Evolutionary conservation across 2,113 vertebrate species (phyloP).

Genomic region (Microtus ochrogaster): DNA sequence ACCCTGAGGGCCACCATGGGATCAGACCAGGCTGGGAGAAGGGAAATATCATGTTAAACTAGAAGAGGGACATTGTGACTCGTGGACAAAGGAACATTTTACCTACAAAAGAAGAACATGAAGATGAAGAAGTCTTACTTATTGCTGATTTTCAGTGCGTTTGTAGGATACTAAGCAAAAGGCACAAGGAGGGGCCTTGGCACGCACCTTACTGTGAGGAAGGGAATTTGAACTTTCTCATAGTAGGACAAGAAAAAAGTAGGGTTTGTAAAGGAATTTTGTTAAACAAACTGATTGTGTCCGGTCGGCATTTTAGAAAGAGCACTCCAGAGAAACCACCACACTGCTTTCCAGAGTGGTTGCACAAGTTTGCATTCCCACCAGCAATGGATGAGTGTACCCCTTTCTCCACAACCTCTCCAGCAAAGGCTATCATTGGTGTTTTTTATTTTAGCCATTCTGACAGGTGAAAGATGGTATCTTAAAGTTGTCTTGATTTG

Average conservation of each 20-base stretch:
- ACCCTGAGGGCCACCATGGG: background rate
- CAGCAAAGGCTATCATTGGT: too few species aligned
- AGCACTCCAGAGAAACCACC: background rate
- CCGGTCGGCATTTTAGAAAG: constrained; percentile 28
- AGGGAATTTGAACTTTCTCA: background rate
- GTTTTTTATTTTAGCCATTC: too few species aligned
- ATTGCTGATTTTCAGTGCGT: background rate
- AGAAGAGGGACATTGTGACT: constrained; percentile 1
- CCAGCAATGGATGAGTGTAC: too few species aligned
- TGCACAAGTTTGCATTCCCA: too few species aligned
- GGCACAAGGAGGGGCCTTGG: background rate
- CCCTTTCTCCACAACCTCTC: too few species aligned
- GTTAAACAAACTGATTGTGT: background rate
- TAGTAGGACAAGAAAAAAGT: background rate
- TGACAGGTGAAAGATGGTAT: too few species aligned
- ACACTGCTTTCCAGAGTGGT: too few species aligned
- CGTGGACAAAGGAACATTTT: background rate
- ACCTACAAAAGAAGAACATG: background rate
- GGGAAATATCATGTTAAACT: background rate
- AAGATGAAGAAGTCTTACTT: background rate
- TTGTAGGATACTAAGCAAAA: background rate
- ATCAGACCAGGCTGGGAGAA: background rate
- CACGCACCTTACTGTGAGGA: background rate
- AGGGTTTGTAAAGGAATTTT: background rate
- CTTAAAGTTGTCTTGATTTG: too few species aligned